These are phyloP conservation scores for Carassius auratus DNA, from an alignment of 2,113 vertebrate species.

Conservation along the genomic window DNA sequence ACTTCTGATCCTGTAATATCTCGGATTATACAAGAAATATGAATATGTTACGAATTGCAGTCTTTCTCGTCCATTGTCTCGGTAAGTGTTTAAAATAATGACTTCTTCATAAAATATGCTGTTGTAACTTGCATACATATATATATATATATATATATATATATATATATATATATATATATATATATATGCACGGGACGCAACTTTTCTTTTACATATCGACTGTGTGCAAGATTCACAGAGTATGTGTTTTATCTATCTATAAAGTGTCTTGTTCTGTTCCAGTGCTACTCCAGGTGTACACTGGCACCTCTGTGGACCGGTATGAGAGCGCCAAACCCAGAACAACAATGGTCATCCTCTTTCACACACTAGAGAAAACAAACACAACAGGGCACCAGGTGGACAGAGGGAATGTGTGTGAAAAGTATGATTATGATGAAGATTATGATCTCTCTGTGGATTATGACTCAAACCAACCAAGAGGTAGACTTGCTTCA, in stretches of 20 bases:
- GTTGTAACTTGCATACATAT: too few relatives aligned
- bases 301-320: slow-evolving; percentile 42
- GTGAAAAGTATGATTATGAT: background rate
- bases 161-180: too few relatives aligned
- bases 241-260: background rate
- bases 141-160: too few relatives aligned
- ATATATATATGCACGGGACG: too few relatives aligned
- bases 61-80: slow-evolving; percentile 25
- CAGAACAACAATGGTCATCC: slow-evolving; percentile 27
- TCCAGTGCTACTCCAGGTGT: slow-evolving; percentile 52
- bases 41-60: slow-evolving; percentile 8
- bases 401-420: background rate
- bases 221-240: background rate
- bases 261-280: slow-evolving; percentile 3
- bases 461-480: slow-evolving; percentile 35
- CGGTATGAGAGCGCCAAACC: slow-evolving; percentile 34
- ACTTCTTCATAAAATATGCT: background rate
- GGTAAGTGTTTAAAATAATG: slow-evolving; percentile 39
- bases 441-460: slow-evolving; percentile 40
- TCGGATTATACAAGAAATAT: slow-evolving; percentile 36
- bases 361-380: background rate
- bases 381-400: background rate
- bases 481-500: slow-evolving; percentile 49
- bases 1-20: background rate
- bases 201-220: background rate